Evolutionary conservation across 2,888 invertebrate genomes (phyloP), one percentile per base, ranked within the genome.

Genomic region (Pyrrhosoma nymphula): DNA sequence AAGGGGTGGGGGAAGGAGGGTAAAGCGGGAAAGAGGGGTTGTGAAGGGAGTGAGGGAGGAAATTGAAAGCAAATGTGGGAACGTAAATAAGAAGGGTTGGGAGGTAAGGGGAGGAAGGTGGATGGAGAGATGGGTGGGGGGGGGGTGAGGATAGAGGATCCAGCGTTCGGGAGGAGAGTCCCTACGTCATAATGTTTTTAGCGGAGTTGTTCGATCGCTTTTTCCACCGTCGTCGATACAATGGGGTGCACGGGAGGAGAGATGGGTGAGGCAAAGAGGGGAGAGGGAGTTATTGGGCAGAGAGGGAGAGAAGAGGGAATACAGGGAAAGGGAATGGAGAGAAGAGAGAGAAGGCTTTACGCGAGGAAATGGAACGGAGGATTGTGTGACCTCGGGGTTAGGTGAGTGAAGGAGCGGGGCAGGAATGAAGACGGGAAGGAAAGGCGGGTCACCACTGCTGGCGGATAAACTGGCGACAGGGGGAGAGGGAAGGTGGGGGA

Each of bases 101-200:
- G 10, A 8, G 69, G 69, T 26, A n/a, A 14, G n/a, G 1, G 20
- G 20, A 60, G 60, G 60, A 20, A 12, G 16, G 60, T 2, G 60
- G 60, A 20, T 35, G 35, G 35, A 35, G 82, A 16, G 82, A 35
- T 0, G 30, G 75, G 14, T 1, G 82, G 35, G 14, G 82, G 60
- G 20, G 16, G 69, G n/a, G 69, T 2, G n/a, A 26, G n/a, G 69
- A 47, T 8, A 47, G 69, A n/a, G 69, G 69, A 69, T 69, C n/a
- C 69, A 69, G 69, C 4, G n/a, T 69, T 26, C 47, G 47, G 69
- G 69, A 69, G 69, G 82, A 82, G 35, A 16, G 16, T 82, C 30
- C 26, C 82, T 35, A 82, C 35, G 82, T 82, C 82, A 82, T 82
- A 82, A 82, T 82, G 82, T 82, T 82, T 82, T 82, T 82, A 82